phyloP scores from a whole-genome alignment of 2,797 vertebrate genomes.

The Catostomus latipinnis region DNA sequence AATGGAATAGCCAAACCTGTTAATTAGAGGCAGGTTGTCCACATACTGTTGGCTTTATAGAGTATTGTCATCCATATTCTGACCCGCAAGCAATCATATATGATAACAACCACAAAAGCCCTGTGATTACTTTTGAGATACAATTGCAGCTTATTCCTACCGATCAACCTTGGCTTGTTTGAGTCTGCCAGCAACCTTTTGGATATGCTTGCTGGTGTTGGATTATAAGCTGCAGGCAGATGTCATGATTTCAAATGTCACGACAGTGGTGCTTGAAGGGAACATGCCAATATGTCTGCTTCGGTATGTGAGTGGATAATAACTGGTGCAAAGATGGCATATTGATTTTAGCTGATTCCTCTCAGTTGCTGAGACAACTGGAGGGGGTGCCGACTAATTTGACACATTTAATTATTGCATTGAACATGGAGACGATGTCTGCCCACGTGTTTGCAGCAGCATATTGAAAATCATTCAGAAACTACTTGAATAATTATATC shows the following conservation, averaged over 20 bases:
- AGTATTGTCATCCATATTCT: too few relatives aligned
- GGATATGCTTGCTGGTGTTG: background rate
- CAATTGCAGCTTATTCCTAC: background rate
- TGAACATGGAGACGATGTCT: background rate
- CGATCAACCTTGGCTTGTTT: background rate
- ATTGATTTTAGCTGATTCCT: conserved; percentile 8
- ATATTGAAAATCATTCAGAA: background rate
- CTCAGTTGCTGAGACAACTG: background rate
- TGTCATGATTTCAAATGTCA: background rate
- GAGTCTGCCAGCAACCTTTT: background rate
- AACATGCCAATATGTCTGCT: background rate
- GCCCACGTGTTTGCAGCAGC: background rate
- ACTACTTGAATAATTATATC: background rate
- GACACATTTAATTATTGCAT: background rate
- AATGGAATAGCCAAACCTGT: too few relatives aligned
- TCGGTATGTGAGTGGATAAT: background rate
- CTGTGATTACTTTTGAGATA: background rate
- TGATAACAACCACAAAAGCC: background rate
- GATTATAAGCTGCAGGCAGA: background rate
- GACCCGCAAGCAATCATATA: background rate
- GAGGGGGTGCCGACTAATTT: background rate
- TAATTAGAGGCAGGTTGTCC: too few relatives aligned
- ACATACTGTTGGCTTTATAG: too few relatives aligned
- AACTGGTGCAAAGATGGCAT: background rate
- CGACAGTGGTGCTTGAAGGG: background rate